Conservation (phyloP, 92 coral and sea anemone genomes). For the Porites cylindrica region DNA sequence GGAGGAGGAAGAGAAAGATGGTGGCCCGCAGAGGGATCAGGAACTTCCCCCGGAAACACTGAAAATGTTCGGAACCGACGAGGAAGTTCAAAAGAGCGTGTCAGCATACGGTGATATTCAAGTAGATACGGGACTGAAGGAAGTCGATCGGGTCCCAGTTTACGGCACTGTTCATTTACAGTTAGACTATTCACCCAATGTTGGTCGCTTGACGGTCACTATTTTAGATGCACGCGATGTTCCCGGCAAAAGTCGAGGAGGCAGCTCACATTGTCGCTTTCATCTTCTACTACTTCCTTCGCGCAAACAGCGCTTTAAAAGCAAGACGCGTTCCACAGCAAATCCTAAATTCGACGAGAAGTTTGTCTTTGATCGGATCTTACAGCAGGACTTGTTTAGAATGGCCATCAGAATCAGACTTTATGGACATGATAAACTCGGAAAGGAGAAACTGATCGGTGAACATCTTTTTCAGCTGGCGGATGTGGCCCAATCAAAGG, state of each 20-base stretch:
- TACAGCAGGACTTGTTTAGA: constrained; percentile 84
- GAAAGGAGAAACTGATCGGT: constrained; percentile 86
- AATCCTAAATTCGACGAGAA: constrained; percentile 92
- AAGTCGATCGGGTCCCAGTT: constrained; percentile 49
- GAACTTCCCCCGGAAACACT: constrained; percentile 27
- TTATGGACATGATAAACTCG: constrained; percentile 84
- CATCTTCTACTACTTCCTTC: constrained; percentile 89
- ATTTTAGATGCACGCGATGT: constrained; percentile 85
- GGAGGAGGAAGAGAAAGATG: constrained; percentile 34
- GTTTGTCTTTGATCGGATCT: constrained; percentile 91
- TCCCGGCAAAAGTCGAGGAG: constrained; percentile 94
- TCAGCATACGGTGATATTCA: constrained; percentile 77
- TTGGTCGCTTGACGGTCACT: constrained; percentile 77
- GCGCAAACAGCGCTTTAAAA: constrained; percentile 89
- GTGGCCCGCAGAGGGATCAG: not conserved
- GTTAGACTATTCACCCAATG: constrained; percentile 70
- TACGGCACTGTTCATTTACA: constrained; percentile 80
- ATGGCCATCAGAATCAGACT: constrained; percentile 88
- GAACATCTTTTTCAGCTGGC: constrained; percentile 90
- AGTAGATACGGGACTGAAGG: constrained; percentile 61
- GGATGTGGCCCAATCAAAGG: constrained; percentile 82
- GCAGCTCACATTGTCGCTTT: constrained; percentile 78
- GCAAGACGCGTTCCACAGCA: constrained; percentile 76
- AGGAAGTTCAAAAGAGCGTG: constrained; percentile 41
- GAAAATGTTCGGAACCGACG: constrained; percentile 33